Conservation (phyloP, 2,888 invertebrate genomes). For the Nomada fucata region DNA sequence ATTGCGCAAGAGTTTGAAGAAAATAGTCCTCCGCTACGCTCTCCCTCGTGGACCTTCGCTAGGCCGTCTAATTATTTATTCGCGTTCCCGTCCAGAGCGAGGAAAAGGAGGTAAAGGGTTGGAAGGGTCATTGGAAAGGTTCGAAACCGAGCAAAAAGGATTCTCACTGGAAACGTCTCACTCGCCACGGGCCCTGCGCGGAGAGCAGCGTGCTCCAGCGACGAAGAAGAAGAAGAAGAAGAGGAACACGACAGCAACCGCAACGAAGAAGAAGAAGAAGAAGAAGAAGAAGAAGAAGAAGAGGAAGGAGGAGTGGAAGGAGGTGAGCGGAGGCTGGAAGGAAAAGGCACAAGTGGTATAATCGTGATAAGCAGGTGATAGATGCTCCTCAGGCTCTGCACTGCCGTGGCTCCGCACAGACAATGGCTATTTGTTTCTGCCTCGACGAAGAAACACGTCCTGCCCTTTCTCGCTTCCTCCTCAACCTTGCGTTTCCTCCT, state of each 20-base stretch:
- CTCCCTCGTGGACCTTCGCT: constrained; percentile 39
- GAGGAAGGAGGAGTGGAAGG: constrained; percentile 21
- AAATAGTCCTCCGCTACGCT: constrained; percentile 38
- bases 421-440: constrained; percentile 84
- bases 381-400: constrained; percentile 82
- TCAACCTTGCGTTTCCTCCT: constrained; percentile 21
- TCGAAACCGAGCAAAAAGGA: constrained; percentile 75
- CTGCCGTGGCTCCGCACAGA: constrained; percentile 79
- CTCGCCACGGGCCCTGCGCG: constrained; percentile 52
- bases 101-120: not conserved
- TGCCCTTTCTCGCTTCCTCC: constrained; percentile 47
- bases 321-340: constrained; percentile 65
- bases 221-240: constrained; percentile 13
- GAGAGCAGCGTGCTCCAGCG: not conserved
- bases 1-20: constrained; percentile 35
- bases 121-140: constrained; percentile 74
- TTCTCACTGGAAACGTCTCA: constrained; percentile 76
- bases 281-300: constrained; percentile 32
- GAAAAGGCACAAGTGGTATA: constrained; percentile 81
- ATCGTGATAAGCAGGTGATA: constrained; percentile 85
- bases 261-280: constrained; percentile 4
- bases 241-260: constrained; percentile 33
- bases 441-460: constrained; percentile 72
- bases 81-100: constrained; percentile 25
- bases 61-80: constrained; percentile 70